Percentiles rank a stretch among this genome's conserved stretches.
Evolutionary conservation across 2,113 vertebrate genomes (phyloP).

Genomic region (Lutjanus erythropterus): DNA sequence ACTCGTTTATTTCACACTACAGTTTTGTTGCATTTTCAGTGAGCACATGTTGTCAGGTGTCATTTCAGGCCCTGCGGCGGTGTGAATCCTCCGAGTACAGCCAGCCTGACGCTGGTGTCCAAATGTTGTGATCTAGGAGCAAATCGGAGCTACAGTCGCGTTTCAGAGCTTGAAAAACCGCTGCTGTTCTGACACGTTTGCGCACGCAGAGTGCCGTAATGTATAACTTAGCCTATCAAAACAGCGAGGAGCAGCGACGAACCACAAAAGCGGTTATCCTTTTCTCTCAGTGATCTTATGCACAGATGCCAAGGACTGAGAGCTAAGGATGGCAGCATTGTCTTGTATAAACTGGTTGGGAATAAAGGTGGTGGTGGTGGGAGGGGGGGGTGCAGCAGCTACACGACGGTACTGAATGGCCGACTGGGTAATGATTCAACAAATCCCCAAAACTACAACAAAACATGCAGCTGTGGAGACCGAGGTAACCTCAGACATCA

Average conservation of each 20-base stretch:
- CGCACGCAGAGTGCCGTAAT: not conserved
- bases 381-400: slow-evolving; percentile 14
- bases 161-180: not conserved
- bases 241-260: not conserved
- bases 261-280: rapidly evolving
- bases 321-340: not conserved
- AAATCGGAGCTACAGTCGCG: not conserved
- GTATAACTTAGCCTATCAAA: not conserved
- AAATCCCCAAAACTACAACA: slow-evolving; percentile 34
- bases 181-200: slow-evolving; percentile 11
- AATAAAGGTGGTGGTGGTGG: slow-evolving; percentile 20
- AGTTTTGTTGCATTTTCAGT: not conserved
- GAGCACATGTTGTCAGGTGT: slow-evolving; percentile 42
- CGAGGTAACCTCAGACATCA: not conserved
- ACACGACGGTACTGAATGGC: slow-evolving; percentile 33
- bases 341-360: slow-evolving; percentile 18
- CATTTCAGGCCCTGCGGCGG: slow-evolving; percentile 46
- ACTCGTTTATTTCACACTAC: not conserved
- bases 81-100: slow-evolving; percentile 28
- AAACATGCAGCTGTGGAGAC: not conserved
- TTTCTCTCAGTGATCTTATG: not conserved
- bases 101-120: slow-evolving; percentile 32
- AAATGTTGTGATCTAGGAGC: slow-evolving; percentile 60
- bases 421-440: slow-evolving; percentile 59
- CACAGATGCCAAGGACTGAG: slow-evolving; percentile 2